These are phyloP conservation scores for Dicerorhinus sumatrensis DNA, from an alignment of 2,113 vertebrate genomes.

Conservation along the genomic window DNA sequence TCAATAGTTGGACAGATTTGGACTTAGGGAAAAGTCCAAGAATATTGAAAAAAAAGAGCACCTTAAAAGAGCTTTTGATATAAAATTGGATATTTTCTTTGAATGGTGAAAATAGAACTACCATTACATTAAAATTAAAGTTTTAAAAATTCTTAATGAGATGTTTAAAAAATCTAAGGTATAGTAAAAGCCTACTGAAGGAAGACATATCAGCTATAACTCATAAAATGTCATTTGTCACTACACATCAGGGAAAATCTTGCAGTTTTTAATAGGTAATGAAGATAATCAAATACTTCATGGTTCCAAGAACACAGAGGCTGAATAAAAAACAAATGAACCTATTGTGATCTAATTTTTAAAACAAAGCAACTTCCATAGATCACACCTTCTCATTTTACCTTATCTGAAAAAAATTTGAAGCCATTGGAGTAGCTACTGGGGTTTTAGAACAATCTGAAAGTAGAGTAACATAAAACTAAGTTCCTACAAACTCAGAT, in stretches of 20 bases:
- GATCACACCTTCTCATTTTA: conserved; percentile 39
- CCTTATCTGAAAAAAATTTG: conserved; percentile 11
- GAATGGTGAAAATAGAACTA: not conserved
- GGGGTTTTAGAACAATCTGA: not conserved
- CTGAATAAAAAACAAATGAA: conserved; percentile 63
- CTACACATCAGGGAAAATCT: not conserved
- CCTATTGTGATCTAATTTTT: conserved; percentile 65
- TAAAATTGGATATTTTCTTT: not conserved
- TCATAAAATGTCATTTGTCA: conserved; percentile 52
- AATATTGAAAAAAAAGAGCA: not conserved
- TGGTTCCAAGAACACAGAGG: not conserved
- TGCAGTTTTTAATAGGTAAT: conserved; percentile 73
- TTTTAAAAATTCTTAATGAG: not conserved
- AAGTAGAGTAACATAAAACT: not conserved
- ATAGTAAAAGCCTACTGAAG: not conserved
- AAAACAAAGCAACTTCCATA: conserved; percentile 11
- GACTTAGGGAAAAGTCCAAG: not conserved
- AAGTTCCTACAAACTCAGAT: not conserved
- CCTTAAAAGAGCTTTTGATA: not conserved
- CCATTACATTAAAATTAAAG: not conserved
- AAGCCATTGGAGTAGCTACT: not conserved
- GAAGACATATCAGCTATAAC: conserved; percentile 22
- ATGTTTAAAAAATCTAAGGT: conserved; percentile 39
- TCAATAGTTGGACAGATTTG: not conserved
- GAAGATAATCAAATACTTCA: conserved; percentile 36